Base-by-base conservation (phyloP, 2,797 vertebrate genomes). In the Pygocentrus nattereri region DNA sequence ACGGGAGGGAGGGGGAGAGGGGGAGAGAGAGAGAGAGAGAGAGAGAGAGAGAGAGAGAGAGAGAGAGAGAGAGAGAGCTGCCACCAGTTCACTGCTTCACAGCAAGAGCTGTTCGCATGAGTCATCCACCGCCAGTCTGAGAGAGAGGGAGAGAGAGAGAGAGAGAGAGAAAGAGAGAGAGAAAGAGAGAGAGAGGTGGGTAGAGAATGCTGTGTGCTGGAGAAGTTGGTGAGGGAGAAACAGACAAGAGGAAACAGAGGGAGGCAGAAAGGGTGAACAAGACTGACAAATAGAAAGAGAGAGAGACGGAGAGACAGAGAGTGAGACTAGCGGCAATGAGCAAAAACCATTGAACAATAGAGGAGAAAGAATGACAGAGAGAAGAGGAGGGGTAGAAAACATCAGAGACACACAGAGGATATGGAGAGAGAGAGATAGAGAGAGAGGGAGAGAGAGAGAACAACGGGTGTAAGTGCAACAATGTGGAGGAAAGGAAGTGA, bases 81-180 rank as follows among this genome's bases (percentile, higher is more conserved):
- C 59, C 69, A 50, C 69, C 72, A 52, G 27, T 78, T 86, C 70
- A 52, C 79, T 85, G 90, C 91, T 93, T 93, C 87, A 88, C 87
- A 92, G 93, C 84, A 85, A 92, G 89, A 92, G 75, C 75, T 67
- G 78, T n/a, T 62, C 85, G 85, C 88, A 93, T 94, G 93, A 91
- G 88, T 93, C 93, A 94, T 93, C 92, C 89, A 88, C 88, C 92
- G 92, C 92, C 91, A 93, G 93, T 70, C 90, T 92, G 90, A 92
- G 88, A 92, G 90, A 89, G 91, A 90, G 18, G 38, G 23, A 74
- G 34, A 69, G 34, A 73, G 70, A 65, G 76, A 50, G 69, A 76
- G 74, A 80, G 61, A 64, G 47, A 68, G 47, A 74, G 59, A 41
- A 77, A 41, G 44, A 10, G 83, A 50, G 31, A 74, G 61, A 54